A percentile compares a stretch with the other conserved stretches of the same genome.
phyloP scores from a whole-genome alignment of 2,113 vertebrate species.

The Anhinga anhinga region DNA sequence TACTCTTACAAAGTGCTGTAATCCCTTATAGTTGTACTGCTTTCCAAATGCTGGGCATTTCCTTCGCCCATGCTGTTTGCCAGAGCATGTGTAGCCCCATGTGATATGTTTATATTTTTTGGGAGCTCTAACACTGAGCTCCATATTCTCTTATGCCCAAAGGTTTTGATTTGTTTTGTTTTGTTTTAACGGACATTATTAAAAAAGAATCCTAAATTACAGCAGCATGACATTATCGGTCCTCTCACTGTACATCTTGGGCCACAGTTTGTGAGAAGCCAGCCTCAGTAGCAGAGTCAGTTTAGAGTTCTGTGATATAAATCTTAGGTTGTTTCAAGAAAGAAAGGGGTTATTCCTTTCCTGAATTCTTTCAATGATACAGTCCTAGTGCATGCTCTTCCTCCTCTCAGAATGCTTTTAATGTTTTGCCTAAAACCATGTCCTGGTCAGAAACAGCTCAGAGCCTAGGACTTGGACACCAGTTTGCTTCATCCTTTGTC shows the following conservation, averaged over 20 bases:
- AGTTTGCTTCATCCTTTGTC: background rate
- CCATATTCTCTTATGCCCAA: background rate
- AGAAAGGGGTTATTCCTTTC: background rate
- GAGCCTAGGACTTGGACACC: background rate
- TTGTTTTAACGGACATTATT: background rate
- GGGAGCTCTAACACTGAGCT: background rate
- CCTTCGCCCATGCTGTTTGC: background rate
- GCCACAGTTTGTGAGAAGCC: background rate
- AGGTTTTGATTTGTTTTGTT: background rate
- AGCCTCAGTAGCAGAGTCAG: background rate
- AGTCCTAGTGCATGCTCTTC: background rate
- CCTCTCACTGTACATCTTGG: background rate
- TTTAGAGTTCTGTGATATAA: background rate
- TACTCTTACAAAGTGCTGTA: background rate
- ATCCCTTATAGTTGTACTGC: background rate
- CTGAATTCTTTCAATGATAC: background rate
- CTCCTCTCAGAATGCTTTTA: background rate
- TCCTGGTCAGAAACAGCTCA: background rate
- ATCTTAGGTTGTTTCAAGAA: background rate
- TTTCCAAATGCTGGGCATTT: background rate
- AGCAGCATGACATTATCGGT: background rate
- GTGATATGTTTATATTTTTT: background rate
- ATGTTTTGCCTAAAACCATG: background rate
- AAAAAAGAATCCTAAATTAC: background rate
- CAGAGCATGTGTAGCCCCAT: background rate